These are phyloP conservation scores for Sinhomidia bicolor DNA, from an alignment of 2,888 invertebrate species.

Conservation along the genomic window DNA sequence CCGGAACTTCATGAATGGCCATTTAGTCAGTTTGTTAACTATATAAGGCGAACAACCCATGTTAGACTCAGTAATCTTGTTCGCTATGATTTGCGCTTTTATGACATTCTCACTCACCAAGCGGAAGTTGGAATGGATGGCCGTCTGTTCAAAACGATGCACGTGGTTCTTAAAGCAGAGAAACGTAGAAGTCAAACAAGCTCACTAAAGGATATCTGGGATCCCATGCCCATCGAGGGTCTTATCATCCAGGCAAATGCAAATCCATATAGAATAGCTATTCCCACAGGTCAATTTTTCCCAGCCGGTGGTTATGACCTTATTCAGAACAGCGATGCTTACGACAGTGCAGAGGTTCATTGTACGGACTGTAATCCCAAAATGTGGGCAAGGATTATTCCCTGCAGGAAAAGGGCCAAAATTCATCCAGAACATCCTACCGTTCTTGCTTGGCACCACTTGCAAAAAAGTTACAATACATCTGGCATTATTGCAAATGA, in stretches of 20 bases:
- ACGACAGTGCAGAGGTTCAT: constrained; percentile 3
- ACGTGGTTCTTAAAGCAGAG: constrained; percentile 60
- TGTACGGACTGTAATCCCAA: constrained; percentile 49
- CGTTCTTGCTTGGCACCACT: constrained; percentile 51
- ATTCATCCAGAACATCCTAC: constrained; percentile 51
- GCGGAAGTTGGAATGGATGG: constrained; percentile 53
- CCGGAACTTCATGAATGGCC: constrained; percentile 71
- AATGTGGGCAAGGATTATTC: constrained; percentile 19
- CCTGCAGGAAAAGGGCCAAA: constrained; percentile 63
- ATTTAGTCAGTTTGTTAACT: constrained; percentile 57
- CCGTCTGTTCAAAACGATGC: constrained; percentile 64
- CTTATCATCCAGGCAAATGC: constrained; percentile 68
- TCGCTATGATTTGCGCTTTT: constrained; percentile 64
- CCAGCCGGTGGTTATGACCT: constrained; percentile 40
- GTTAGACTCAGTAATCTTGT: not conserved
- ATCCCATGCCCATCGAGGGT: constrained; percentile 54
- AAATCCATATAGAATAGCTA: constrained; percentile 56
- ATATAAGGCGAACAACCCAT: constrained; percentile 40
- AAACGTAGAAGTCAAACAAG: not conserved
- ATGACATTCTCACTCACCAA: constrained; percentile 52
- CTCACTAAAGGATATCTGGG: constrained; percentile 52
- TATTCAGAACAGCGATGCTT: too few species aligned
- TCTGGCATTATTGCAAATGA: not conserved
- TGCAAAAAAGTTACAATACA: constrained; percentile 28
- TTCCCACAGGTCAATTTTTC: constrained; percentile 65